Percentiles rank a stretch among this genome's conserved stretches.
Conservation (phyloP, 2,888 invertebrate species). For the Cantharis lateralis region DNA sequence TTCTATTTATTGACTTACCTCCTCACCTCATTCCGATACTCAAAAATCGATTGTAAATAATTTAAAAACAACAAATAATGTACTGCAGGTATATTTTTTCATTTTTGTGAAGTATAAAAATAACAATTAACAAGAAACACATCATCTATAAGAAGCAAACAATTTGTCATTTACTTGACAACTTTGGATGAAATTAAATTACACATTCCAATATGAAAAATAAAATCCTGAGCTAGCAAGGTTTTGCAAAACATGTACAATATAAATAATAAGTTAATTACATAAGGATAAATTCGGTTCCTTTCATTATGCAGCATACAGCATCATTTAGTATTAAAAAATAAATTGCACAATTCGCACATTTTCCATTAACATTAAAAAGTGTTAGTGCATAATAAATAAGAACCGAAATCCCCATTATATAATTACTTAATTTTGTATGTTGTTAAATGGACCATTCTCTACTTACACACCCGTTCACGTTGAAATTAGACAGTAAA, state of each 20-base stretch:
- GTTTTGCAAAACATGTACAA: background rate
- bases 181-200: background rate
- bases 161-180: background rate
- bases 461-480: slow-evolving; percentile 47
- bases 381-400: slow-evolving; percentile 38
- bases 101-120: background rate
- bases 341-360: background rate
- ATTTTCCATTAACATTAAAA: background rate
- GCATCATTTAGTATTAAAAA: background rate
- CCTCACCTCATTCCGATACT: background rate
- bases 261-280: slow-evolving; percentile 18
- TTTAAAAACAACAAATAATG: background rate
- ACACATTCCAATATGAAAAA: background rate
- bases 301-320: slow-evolving; percentile 36
- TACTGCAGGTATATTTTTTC: background rate
- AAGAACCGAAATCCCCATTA: slow-evolving; percentile 50
- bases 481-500: slow-evolving; percentile 65
- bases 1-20: background rate
- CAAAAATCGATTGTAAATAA: background rate
- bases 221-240: background rate
- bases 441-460: slow-evolving; percentile 7
- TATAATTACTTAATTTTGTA: slow-evolving; percentile 20
- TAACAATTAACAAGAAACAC: background rate
- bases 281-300: slow-evolving; percentile 36
- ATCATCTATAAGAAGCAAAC: background rate